These are phyloP conservation scores for Colletes latitarsis DNA, from an alignment of 1,140 invertebrate species.

Conservation along the genomic window DNA sequence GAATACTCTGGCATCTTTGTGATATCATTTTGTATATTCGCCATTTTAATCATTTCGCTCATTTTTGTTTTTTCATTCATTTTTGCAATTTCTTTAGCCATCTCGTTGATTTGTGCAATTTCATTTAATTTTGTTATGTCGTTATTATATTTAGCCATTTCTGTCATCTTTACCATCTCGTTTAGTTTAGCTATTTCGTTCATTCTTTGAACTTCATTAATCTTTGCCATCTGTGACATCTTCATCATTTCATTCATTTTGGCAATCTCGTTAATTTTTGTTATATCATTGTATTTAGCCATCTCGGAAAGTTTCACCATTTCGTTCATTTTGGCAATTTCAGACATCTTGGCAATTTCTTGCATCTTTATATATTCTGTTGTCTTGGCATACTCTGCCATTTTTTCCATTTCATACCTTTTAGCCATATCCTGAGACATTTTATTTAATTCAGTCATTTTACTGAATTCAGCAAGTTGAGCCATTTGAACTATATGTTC, in stretches of 20 bases:
- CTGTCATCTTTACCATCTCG: slow-evolving; percentile 80
- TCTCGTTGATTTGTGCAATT: slow-evolving; percentile 79
- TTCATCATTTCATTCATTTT: slow-evolving; percentile 80
- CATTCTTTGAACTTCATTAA: slow-evolving; percentile 78
- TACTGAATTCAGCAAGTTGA: slow-evolving; percentile 79
- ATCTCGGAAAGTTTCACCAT: slow-evolving; percentile 79
- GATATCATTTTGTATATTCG: slow-evolving; percentile 78
- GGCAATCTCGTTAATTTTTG: slow-evolving; percentile 75
- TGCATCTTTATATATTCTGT: slow-evolving; percentile 79
- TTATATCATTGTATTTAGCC: slow-evolving; percentile 79
- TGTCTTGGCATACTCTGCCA: slow-evolving; percentile 78
- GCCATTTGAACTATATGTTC: slow-evolving; percentile 81
- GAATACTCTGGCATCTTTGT: slow-evolving; percentile 77
- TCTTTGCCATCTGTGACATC: slow-evolving; percentile 75
- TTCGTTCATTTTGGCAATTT: slow-evolving; percentile 79
- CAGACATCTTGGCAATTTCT: slow-evolving; percentile 76
- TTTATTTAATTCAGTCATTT: slow-evolving; percentile 79
- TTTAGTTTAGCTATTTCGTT: slow-evolving; percentile 79
- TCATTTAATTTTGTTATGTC: slow-evolving; percentile 75
- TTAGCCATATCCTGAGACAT: slow-evolving; percentile 80
- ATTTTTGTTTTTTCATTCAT: slow-evolving; percentile 80
- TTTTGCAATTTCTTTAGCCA: slow-evolving; percentile 80
- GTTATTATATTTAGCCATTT: slow-evolving; percentile 79
- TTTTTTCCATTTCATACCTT: slow-evolving; percentile 79
- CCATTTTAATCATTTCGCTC: slow-evolving; percentile 81